Percentiles rank a stretch among this genome's conserved stretches.
Evolutionary conservation across 2,888 invertebrate genomes (phyloP).

Genomic region (Xestobium rufovillosum): DNA sequence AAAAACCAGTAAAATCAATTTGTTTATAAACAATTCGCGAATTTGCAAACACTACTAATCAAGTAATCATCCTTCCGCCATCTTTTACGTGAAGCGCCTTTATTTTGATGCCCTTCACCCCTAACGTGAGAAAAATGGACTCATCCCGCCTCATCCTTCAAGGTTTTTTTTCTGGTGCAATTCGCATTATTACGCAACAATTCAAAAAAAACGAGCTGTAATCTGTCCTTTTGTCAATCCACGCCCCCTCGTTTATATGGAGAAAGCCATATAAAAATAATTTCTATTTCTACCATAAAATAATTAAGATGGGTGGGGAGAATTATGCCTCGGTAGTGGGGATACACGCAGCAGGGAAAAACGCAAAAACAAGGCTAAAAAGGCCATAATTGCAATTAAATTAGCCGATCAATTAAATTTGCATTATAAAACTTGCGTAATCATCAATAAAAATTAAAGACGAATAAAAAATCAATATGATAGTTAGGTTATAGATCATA

Average conservation of each 20-base stretch:
- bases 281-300: conserved; percentile 13
- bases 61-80: conserved; percentile 41
- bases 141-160: conserved; percentile 30
- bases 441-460: conserved; percentile 4
- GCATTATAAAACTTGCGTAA: conserved; percentile 6
- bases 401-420: too few relatives aligned
- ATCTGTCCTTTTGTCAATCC: too few relatives aligned
- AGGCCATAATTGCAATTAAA: conserved; percentile 8
- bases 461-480: conserved; percentile 39
- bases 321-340: conserved; percentile 22
- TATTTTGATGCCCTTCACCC: conserved; percentile 33
- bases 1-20: too few relatives aligned
- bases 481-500: conserved; percentile 40
- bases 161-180: too few relatives aligned
- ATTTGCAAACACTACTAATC: conserved; percentile 38
- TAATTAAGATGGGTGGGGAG: conserved; percentile 15
- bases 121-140: conserved; percentile 34
- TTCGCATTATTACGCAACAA: too few relatives aligned
- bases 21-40: conserved; percentile 42
- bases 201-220: too few relatives aligned
- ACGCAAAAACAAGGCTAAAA: too few relatives aligned
- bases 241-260: conserved; percentile 18
- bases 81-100: conserved; percentile 39
- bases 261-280: conserved; percentile 24
- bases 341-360: conserved; percentile 22